phyloP scores from a whole-genome alignment of 2,113 vertebrate genomes.

The Megaceryle maxima region DNA sequence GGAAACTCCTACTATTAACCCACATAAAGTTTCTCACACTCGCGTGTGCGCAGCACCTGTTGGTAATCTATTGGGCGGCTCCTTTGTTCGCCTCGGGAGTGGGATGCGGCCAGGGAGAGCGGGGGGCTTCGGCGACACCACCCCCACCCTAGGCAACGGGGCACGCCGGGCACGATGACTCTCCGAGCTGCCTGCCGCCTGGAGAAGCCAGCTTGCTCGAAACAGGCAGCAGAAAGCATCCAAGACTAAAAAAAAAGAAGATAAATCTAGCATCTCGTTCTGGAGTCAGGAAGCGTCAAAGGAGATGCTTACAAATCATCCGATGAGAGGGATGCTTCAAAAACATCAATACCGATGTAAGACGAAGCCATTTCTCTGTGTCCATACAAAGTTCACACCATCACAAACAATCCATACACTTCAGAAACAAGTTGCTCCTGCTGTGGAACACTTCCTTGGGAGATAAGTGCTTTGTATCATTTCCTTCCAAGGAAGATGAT shows the following conservation, averaged over 20 bases:
- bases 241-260: background rate
- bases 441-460: background rate
- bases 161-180: background rate
- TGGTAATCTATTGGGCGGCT: rapidly evolving
- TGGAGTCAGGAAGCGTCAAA: background rate
- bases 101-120: background rate
- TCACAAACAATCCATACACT: background rate
- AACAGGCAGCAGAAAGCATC: background rate
- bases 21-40: background rate
- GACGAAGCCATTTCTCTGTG: background rate
- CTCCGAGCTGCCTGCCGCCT: background rate
- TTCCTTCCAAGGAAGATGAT: background rate
- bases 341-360: background rate
- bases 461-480: background rate
- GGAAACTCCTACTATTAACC: rapidly evolving
- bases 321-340: background rate
- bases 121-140: background rate
- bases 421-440: background rate
- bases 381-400: background rate
- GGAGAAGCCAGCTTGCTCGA: background rate
- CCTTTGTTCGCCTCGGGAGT: background rate
- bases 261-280: background rate
- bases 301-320: background rate
- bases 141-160: background rate
- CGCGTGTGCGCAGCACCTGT: background rate